These are phyloP conservation scores for Cassiopea andromeda DNA, from an alignment of 30 jellyfish, hydroid and myxozoan genomes.

Conservation along the genomic window DNA sequence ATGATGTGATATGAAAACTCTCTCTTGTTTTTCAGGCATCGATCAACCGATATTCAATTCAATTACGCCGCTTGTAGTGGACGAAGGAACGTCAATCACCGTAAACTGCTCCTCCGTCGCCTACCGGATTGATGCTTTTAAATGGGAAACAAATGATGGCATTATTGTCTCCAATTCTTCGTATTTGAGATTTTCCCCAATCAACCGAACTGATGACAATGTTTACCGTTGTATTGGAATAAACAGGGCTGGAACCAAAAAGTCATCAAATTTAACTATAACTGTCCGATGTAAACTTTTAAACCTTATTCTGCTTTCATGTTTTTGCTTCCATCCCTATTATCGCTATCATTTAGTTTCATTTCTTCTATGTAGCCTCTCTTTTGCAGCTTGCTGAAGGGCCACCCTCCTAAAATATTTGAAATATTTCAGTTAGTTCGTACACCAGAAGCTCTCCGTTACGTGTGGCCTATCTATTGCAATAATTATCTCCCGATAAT, in stretches of 20 bases:
- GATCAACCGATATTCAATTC: slow-evolving; percentile 34
- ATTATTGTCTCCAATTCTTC: slow-evolving; percentile 20
- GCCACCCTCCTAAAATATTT: too few relatives aligned
- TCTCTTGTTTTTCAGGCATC: slow-evolving; percentile 23
- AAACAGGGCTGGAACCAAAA: slow-evolving; percentile 40
- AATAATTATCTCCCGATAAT: neutral
- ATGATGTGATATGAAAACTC: too few relatives aligned
- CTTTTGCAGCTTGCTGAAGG: too few relatives aligned
- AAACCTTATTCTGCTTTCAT: neutral
- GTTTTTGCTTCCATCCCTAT: neutral
- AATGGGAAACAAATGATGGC: slow-evolving; percentile 27
- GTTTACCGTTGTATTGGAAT: slow-evolving; percentile 30
- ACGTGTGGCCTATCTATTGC: neutral
- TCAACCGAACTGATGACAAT: slow-evolving; percentile 14
- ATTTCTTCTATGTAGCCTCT: too few relatives aligned
- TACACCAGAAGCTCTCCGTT: too few relatives aligned
- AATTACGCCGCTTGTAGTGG: neutral
- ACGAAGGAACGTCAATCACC: slow-evolving; percentile 18
- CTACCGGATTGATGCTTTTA: slow-evolving; percentile 2
- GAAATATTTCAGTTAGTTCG: too few relatives aligned
- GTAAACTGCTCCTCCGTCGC: slow-evolving; percentile 14
- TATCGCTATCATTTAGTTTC: too few relatives aligned
- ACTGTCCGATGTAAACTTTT: slow-evolving; percentile 58
- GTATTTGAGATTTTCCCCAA: neutral
- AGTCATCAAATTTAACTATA: slow-evolving; percentile 23